A percentile compares a stretch with the other conserved stretches of the same genome.
phyloP scores from a whole-genome alignment of 2,113 vertebrate species.

The Scopus umbretta region DNA sequence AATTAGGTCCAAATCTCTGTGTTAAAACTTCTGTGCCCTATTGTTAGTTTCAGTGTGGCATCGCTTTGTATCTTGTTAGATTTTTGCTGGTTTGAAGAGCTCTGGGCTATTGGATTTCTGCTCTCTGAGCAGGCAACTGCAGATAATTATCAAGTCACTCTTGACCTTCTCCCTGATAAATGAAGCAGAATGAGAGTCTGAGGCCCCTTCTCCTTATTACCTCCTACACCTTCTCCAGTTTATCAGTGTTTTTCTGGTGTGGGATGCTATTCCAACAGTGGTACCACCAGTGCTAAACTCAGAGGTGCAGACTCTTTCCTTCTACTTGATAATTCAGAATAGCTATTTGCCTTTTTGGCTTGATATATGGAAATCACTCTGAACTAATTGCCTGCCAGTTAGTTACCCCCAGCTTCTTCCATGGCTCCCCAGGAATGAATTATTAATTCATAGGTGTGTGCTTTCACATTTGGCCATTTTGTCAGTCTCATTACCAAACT shows the following conservation, averaged over 20 bases:
- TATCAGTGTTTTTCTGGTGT: accelerated
- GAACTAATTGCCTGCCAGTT: background rate
- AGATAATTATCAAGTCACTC: constrained; percentile 32
- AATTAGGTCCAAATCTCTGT: background rate
- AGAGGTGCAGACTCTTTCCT: background rate
- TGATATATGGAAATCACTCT: background rate
- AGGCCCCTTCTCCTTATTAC: background rate
- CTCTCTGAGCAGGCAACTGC: background rate
- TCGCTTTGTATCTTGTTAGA: background rate
- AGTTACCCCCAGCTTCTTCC: background rate
- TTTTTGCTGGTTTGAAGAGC: constrained; percentile 9
- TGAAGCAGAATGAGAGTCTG: background rate
- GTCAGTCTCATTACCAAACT: background rate
- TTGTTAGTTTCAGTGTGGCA: background rate
- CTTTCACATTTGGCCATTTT: background rate
- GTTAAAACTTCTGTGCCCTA: background rate
- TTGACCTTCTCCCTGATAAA: constrained; percentile 24
- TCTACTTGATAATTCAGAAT: background rate
- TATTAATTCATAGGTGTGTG: background rate
- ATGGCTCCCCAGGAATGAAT: background rate
- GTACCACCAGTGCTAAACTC: background rate
- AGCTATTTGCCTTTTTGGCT: background rate
- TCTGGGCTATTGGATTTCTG: background rate
- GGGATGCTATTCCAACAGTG: background rate
- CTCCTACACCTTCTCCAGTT: background rate